A percentile compares a stretch with the other conserved stretches of the same genome.
Evolutionary conservation across 1,140 invertebrate genomes (phyloP).

Genomic region (Conus betulinus): DNA sequence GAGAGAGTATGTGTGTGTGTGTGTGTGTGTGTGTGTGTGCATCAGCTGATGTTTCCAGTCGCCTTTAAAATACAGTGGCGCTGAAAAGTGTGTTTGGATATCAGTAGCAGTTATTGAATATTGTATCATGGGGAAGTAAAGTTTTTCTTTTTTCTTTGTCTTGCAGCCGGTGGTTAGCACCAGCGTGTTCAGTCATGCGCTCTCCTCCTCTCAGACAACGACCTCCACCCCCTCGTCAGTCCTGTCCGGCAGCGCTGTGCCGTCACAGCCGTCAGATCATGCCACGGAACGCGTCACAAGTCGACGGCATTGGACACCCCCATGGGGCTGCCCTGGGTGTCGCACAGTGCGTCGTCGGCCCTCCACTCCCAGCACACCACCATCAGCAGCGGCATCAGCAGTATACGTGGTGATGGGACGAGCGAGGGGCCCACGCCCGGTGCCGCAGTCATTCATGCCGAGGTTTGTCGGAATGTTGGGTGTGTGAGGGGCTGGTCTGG

Average conservation of each 20-base stretch:
- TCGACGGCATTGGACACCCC: not conserved
- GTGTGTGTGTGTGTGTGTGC: too few relatives aligned
- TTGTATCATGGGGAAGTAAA: too few relatives aligned
- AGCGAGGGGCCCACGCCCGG: constrained; percentile 60
- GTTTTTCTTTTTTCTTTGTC: not conserved
- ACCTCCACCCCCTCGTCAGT: not conserved
- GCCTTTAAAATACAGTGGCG: too few relatives aligned
- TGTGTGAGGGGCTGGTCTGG: not conserved
- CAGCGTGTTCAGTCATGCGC: not conserved
- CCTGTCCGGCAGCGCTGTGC: not conserved
- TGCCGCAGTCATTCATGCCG: constrained; percentile 65
- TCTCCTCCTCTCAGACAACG: not conserved
- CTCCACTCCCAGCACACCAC: constrained; percentile 50
- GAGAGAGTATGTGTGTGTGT: too few relatives aligned
- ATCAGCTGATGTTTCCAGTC: too few relatives aligned
- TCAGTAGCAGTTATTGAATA: too few relatives aligned
- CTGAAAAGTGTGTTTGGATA: too few relatives aligned
- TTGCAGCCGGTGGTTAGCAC: not conserved
- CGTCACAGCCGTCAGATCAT: not conserved
- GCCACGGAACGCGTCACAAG: constrained; percentile 8
- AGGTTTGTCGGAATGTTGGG: constrained; percentile 43
- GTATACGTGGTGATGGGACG: constrained; percentile 59
- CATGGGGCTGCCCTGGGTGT: not conserved
- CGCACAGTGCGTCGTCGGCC: not conserved
- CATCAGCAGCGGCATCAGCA: constrained; percentile 71